Evolutionary conservation across 2,797 vertebrate species (phyloP).

Genomic region (Crax fasciolata): DNA sequence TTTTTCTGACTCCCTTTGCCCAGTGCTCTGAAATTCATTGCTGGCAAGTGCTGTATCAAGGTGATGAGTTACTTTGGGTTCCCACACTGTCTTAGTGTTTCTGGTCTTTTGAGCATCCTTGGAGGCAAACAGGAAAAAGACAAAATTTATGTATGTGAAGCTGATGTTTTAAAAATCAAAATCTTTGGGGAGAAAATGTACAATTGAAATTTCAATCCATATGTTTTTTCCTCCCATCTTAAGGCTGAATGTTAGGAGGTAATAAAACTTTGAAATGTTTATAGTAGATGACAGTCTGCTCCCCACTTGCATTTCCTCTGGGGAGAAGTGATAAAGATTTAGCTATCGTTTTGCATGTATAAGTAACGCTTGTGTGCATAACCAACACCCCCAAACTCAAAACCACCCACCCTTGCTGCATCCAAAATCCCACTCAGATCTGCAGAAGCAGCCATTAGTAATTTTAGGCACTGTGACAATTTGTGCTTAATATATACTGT

Average conservation of each 20-base stretch:
- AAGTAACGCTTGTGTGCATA: background rate
- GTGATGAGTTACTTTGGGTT: background rate
- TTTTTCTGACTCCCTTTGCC: background rate
- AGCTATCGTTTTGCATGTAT: background rate
- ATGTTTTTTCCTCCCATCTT: background rate
- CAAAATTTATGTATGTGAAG: background rate
- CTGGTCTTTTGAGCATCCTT: background rate
- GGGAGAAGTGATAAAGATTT: background rate
- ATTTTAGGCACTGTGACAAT: background rate
- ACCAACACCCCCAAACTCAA: background rate
- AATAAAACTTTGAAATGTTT: background rate
- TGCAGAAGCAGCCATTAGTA: background rate
- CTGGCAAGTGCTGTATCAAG: background rate
- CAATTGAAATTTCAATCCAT: background rate
- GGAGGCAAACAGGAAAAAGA: background rate
- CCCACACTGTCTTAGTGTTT: background rate
- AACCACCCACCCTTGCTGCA: background rate
- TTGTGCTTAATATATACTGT: rapidly evolving
- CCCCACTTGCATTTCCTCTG: background rate
- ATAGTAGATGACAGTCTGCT: background rate
- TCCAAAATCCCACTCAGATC: background rate
- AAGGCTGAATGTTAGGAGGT: background rate
- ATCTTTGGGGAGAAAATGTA: background rate
- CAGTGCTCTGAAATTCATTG: background rate
- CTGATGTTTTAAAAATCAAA: background rate